A percentile compares a stretch with the other conserved stretches of the same genome.
phyloP scores from a whole-genome alignment of 2,797 vertebrate species.

The Chrysocyon brachyurus region DNA sequence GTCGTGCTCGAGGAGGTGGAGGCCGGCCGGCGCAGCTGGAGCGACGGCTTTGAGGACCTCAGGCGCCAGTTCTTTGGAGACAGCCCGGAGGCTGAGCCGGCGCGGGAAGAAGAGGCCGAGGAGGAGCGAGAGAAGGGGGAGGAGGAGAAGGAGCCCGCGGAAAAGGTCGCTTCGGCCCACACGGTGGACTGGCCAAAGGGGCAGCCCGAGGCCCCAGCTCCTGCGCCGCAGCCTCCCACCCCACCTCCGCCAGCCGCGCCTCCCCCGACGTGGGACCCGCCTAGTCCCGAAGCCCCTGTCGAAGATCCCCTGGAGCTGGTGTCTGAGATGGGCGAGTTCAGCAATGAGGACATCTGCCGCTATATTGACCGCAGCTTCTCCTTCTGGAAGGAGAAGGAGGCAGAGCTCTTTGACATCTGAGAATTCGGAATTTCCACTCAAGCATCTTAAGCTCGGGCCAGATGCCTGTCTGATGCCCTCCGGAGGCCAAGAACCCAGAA shows the following conservation, averaged over 20 bases:
- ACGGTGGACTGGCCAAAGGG: background rate
- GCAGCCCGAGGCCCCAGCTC: background rate
- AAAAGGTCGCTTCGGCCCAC: background rate
- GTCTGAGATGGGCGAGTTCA: constrained; percentile 96
- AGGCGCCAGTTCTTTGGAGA: constrained; percentile 94
- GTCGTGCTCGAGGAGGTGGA: constrained; percentile 95
- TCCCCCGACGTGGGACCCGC: background rate
- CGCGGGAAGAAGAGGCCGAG: background rate
- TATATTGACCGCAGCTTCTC: constrained; percentile 99
- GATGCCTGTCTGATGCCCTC: background rate
- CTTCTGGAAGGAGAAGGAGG: constrained; percentile 99
- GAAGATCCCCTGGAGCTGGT: constrained; percentile 92
- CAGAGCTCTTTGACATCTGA: constrained; percentile 95
- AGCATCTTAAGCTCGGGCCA: background rate
- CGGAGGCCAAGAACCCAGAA: background rate
- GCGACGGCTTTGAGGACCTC: constrained; percentile 95
- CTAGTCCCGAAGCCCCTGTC: constrained; percentile 48
- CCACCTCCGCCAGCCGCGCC: constrained; percentile 9
- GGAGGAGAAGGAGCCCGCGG: constrained; percentile 20
- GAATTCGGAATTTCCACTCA: background rate
- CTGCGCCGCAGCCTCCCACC: constrained; percentile 70
- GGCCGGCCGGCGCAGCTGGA: constrained; percentile 92
- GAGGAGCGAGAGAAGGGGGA: constrained; percentile 76
- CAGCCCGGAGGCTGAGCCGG: constrained; percentile 3
- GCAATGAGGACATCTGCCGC: constrained; percentile 96